Evolutionary conservation across 2,113 vertebrate genomes (phyloP).

Genomic region (Rhineura floridana): DNA sequence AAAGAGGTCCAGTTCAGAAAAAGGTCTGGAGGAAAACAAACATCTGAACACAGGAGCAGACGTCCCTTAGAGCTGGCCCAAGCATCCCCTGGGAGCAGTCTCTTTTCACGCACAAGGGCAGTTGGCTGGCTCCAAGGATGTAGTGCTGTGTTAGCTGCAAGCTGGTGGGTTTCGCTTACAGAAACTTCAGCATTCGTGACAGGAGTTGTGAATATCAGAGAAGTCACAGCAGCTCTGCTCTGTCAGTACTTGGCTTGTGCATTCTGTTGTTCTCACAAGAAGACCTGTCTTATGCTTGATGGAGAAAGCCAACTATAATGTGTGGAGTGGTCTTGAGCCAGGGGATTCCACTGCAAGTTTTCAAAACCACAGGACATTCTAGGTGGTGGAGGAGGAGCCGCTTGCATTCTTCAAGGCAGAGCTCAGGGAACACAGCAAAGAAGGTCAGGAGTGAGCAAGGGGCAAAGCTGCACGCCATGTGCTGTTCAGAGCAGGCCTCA

Average conservation of each 20-base stretch:
- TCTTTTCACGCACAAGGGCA: not conserved
- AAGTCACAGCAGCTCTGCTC: no score
- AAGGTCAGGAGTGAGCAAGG: not conserved
- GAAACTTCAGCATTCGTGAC: no score
- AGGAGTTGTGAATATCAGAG: no score
- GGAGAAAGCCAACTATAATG: not conserved
- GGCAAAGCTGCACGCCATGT: not conserved
- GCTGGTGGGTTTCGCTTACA: no score
- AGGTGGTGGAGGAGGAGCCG: not conserved
- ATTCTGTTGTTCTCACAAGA: not conserved
- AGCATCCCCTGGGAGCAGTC: not conserved
- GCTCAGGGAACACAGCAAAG: not conserved
- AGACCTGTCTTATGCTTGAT: not conserved
- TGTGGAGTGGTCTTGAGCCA: not conserved
- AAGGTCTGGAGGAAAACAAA: not conserved
- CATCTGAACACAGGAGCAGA: no score
- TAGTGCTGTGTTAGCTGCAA: not conserved
- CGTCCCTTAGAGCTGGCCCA: not conserved
- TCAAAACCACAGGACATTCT: not conserved
- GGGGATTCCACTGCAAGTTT: not conserved
- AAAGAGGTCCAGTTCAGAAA: not conserved
- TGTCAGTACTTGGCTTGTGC: not conserved
- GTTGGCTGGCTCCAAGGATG: not conserved
- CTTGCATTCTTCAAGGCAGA: not conserved
- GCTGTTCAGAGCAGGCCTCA: not conserved